Percentiles rank a stretch among this genome's conserved stretches.
Evolutionary conservation across 2,113 vertebrate species (phyloP).

Genomic region (Brachyhypopomus occidentalis): DNA sequence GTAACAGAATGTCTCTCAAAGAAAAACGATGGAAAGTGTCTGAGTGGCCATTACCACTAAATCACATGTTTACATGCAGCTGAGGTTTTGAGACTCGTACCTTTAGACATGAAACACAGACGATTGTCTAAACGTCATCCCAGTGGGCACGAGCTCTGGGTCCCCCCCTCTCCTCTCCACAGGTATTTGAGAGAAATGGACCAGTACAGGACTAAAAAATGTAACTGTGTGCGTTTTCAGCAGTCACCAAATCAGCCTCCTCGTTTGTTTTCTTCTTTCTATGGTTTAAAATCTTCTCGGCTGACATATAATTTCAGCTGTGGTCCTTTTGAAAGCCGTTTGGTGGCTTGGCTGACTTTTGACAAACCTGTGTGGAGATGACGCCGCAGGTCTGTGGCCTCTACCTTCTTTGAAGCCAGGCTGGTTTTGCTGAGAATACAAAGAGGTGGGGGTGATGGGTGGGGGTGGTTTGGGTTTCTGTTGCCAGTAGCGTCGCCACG

Average conservation of each 20-base stretch:
- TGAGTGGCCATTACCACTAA: constrained; percentile 46
- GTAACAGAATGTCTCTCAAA: constrained; percentile 16
- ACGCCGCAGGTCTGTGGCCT: constrained; percentile 58
- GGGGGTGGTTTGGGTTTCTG: constrained; percentile 38
- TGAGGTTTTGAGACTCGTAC: constrained; percentile 43
- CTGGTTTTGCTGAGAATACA: constrained; percentile 44
- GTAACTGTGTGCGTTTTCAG: constrained; percentile 49
- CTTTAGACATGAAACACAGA: constrained; percentile 41
- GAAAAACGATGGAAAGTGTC: constrained; percentile 50
- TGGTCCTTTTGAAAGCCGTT: constrained; percentile 61
- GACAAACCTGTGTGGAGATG: constrained; percentile 65
- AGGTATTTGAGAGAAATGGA: constrained; percentile 53
- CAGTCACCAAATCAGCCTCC: constrained; percentile 48
- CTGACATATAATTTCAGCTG: constrained; percentile 66
- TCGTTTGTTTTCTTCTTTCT: constrained; percentile 47
- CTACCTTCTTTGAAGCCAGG: constrained; percentile 60
- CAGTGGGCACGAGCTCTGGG: neutral
- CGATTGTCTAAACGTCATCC: constrained; percentile 41
- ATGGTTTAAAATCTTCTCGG: constrained; percentile 60
- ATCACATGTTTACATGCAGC: constrained; percentile 41
- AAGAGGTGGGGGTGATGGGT: neutral
- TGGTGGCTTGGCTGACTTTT: constrained; percentile 70
- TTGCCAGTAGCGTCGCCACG: constrained; percentile 51
- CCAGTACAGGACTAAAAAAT: constrained; percentile 40
- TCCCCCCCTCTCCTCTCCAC: constrained; percentile 43